Evolutionary conservation across 2,113 vertebrate genomes (phyloP), one percentile per base, ranked within the genome.

Genomic region (Ammodytes dubius): DNA sequence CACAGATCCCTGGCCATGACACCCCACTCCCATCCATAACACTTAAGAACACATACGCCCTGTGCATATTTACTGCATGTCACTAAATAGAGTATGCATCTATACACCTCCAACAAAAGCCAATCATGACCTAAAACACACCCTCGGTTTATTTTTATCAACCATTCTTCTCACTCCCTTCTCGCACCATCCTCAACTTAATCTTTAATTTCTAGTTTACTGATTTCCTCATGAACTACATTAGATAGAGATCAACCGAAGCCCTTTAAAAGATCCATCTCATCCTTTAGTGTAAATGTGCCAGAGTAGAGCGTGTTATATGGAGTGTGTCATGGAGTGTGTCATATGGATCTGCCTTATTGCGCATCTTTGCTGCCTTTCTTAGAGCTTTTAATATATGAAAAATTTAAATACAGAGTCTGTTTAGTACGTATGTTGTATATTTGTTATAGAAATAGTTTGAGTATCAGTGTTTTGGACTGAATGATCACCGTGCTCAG

Each of bases 301-400:
- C 89, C 80, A 84, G 69, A 92, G 68, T 89, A 88, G 86, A 87
- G 79, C 35, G 79, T 80, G 83, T 90, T 84, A 81, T 67, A 82
- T 81, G 64, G 79, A 80, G 81, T 83, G 82, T 80, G 80, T 85
- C 84, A 79, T 54, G 42, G 71, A 83, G 71, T 81, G 81, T 91
- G 91, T 92, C 91, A 89, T 90, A 91, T 87, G 89, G 91, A 93
- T 93, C 92, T 93, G 93, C 93, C 93, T 94, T 94, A 94, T 90
- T 88, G 85, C 87, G 86, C 90, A 93, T 94, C 89, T 93, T 88
- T 89, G 93, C 92, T 93, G 93, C 93, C 93, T 94, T 94, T 94
- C 85, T 89, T 91, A 93, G 89, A 94, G 92, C 92, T 93, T 93
- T 92, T 91, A 92, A 94, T 92, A 93, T 92, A 90, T 89, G 71